Conservation (phyloP, 2,113 vertebrate species). For the Halichoerus grypus region DNA sequence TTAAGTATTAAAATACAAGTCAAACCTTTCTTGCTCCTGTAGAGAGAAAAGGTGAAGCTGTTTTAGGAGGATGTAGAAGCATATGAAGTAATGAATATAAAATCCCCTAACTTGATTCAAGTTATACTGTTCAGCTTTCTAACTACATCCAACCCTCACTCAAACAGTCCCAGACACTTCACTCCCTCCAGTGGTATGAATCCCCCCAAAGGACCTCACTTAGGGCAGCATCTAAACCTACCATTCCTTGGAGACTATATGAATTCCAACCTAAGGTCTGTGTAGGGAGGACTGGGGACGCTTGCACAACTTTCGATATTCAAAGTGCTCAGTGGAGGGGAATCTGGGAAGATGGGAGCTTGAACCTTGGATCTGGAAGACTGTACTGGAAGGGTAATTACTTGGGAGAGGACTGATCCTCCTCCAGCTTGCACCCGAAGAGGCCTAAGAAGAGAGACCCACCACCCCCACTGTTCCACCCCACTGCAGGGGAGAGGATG, state of each 20-base stretch:
- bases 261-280: neutral
- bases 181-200: neutral
- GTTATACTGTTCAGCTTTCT: neutral
- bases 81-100: neutral
- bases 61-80: neutral
- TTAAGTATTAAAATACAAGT: conserved; percentile 42
- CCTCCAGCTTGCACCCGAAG: neutral
- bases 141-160: neutral
- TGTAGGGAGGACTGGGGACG: neutral
- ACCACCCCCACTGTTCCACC: fast-evolving
- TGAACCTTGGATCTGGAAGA: neutral
- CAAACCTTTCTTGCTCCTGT: neutral
- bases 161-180: neutral
- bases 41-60: neutral
- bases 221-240: neutral
- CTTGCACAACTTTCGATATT: neutral
- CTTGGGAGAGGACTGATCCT: neutral
- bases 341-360: neutral
- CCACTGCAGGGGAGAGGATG: neutral
- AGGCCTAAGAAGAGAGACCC: neutral
- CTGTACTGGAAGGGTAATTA: neutral
- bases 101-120: neutral
- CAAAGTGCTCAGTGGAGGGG: neutral
- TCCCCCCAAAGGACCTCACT: neutral
- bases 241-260: neutral